These are phyloP conservation scores for Mirza zaza DNA, from an alignment of 2,113 vertebrate genomes.

Conservation along the genomic window DNA sequence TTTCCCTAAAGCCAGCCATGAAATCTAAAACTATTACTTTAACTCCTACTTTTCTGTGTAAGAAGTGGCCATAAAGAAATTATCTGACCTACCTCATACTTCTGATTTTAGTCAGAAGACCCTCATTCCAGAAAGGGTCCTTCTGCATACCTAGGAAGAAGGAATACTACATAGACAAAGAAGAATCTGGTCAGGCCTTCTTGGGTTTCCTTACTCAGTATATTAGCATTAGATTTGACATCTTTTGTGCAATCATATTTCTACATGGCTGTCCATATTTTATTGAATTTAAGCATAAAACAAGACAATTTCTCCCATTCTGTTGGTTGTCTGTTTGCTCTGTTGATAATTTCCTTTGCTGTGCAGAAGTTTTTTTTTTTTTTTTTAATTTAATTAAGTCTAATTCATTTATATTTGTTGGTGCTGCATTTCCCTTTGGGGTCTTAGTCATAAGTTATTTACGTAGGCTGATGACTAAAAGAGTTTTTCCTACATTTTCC, in stretches of 20 bases:
- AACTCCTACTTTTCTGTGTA: background rate
- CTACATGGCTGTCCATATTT: background rate
- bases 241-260: background rate
- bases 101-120: background rate
- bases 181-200: background rate
- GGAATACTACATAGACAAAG: background rate
- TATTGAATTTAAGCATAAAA: background rate
- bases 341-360: too few relatives aligned
- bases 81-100: background rate
- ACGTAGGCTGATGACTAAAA: too few relatives aligned
- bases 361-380: too few relatives aligned
- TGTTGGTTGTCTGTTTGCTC: too few relatives aligned
- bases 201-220: background rate
- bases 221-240: background rate
- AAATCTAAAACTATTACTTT: background rate
- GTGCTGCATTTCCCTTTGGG: too few relatives aligned
- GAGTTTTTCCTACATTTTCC: too few relatives aligned
- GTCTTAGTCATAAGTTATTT: too few relatives aligned
- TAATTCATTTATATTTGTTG: too few relatives aligned
- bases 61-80: background rate
- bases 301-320: background rate
- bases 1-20: fast-evolving
- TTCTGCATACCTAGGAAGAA: background rate
- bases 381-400: too few relatives aligned
- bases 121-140: background rate